Base-by-base conservation (phyloP, 2,113 vertebrate species). In the Scophthalmus maximus region DNA sequence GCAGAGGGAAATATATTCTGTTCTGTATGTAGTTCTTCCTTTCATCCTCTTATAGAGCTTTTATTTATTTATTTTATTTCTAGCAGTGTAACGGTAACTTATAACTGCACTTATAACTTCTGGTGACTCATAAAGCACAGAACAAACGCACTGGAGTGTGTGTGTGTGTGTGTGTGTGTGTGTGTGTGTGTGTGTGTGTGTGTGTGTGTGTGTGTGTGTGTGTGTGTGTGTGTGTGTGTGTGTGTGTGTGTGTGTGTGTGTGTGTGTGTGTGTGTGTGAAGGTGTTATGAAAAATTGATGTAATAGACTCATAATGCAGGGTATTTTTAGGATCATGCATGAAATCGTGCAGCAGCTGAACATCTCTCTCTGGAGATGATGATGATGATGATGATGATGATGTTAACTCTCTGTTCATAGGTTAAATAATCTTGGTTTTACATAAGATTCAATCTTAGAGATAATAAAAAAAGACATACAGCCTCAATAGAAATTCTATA, bases 31-130 rank as follows among this genome's bases (percentile, higher is more conserved):
- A 20, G 8, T 38, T 57, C 25, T 29, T 50, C 57, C 44, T 69
- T 25, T 74, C n/a, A 62, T 71, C 68, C 42, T n/a, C 49, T 22
- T 11, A 6, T 25, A 29, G 49, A 73, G 55, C 38, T 20, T 46
- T 20, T 2, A 17, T 44, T 9, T 34, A 17, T 8, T 44, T 6
- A 8, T 3, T 11, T 12, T n/a, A n/a, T n/a, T n/a, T n/a, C n/a
- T n/a, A n/a, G n/a, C n/a, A n/a, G n/a, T n/a, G n/a, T n/a, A n/a
- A n/a, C n/a, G n/a, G n/a, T n/a, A n/a, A n/a, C n/a, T n/a, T n/a
- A n/a, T n/a, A 60, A 59, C 38, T 68, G 36, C 63, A 50, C 53
- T 72, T 55, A 58, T 55, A 58, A 78, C 71, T 79, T 17, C 42
- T 44, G 38, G 38, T 40, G 42, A 44, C 42, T 44, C 42, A 44